Conservation (phyloP, 2,888 invertebrate species). For the Caenorhabditis imperialis region DNA sequence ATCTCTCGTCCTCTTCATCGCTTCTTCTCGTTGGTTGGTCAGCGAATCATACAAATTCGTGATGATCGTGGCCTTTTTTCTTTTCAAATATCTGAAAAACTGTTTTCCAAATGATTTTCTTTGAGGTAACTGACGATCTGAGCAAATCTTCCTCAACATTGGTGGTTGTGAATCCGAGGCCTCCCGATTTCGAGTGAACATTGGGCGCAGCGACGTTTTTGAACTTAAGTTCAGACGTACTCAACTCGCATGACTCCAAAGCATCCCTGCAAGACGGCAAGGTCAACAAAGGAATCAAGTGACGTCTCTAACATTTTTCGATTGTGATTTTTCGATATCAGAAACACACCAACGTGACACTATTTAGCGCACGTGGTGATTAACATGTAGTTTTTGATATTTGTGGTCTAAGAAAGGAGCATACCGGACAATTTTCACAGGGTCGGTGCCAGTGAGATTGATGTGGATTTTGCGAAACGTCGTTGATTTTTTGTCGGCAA, state of each 20-base stretch:
- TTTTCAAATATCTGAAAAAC: constrained; percentile 55
- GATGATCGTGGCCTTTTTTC: constrained; percentile 52
- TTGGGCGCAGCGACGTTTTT: constrained; percentile 13
- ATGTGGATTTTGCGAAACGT: constrained; percentile 66
- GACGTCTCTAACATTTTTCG: too few species aligned
- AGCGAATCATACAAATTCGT: constrained; percentile 57
- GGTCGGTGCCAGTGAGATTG: constrained; percentile 73
- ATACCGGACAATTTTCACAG: constrained; percentile 70
- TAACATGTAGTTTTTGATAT: not conserved
- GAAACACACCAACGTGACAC: not conserved
- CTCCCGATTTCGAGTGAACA: constrained; percentile 3
- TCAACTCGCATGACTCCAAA: constrained; percentile 70
- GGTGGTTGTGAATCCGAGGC: constrained; percentile 34
- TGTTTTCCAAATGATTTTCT: not conserved
- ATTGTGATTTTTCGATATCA: not conserved
- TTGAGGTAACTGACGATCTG: constrained; percentile 46
- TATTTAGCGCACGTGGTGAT: too few species aligned
- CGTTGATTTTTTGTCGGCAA: constrained; percentile 55
- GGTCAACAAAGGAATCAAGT: constrained; percentile 7
- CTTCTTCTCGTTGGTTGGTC: constrained; percentile 64
- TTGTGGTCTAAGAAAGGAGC: constrained; percentile 3
- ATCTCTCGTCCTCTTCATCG: constrained; percentile 63
- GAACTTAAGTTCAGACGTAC: constrained; percentile 66
- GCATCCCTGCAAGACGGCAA: constrained; percentile 64
- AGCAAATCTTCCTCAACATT: constrained; percentile 59